A percentile compares a stretch with the other conserved stretches of the same genome.
These are phyloP conservation scores for Dicentrarchus labrax DNA, from an alignment of 2,113 vertebrate genomes.

Conservation along the genomic window DNA sequence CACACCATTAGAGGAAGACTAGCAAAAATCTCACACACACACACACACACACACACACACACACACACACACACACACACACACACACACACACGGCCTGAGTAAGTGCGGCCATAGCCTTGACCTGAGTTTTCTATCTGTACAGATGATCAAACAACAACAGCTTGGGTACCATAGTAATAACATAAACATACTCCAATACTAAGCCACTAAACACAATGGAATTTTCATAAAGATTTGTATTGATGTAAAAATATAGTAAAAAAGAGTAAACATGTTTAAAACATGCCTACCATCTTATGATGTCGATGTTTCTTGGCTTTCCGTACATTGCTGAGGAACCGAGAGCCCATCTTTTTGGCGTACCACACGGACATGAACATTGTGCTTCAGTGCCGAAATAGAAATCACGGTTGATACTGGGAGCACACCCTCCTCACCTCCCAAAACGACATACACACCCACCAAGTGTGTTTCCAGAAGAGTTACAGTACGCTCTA, in stretches of 20 bases:
- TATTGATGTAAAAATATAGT: background rate
- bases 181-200: background rate
- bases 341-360: slow-evolving; percentile 84
- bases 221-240: background rate
- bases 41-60: background rate
- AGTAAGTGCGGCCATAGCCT: slow-evolving; percentile 8
- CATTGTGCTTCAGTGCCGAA: slow-evolving; percentile 68
- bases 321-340: slow-evolving; percentile 84
- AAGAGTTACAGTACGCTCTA: background rate
- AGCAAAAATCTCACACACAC: background rate
- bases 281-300: slow-evolving; percentile 76
- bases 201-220: background rate
- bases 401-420: slow-evolving; percentile 19
- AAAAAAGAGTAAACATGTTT: slow-evolving; percentile 7
- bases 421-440: slow-evolving; percentile 36
- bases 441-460: slow-evolving; percentile 28
- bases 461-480: slow-evolving; percentile 10
- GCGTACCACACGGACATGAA: slow-evolving; percentile 87
- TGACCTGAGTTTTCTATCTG: background rate
- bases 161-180: background rate
- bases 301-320: slow-evolving; percentile 79
- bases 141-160: background rate
- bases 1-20: slow-evolving; percentile 22
- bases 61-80: background rate
- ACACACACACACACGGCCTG: background rate